Evolutionary conservation across 2,797 vertebrate species (phyloP).

Genomic region (Karalla daura): DNA sequence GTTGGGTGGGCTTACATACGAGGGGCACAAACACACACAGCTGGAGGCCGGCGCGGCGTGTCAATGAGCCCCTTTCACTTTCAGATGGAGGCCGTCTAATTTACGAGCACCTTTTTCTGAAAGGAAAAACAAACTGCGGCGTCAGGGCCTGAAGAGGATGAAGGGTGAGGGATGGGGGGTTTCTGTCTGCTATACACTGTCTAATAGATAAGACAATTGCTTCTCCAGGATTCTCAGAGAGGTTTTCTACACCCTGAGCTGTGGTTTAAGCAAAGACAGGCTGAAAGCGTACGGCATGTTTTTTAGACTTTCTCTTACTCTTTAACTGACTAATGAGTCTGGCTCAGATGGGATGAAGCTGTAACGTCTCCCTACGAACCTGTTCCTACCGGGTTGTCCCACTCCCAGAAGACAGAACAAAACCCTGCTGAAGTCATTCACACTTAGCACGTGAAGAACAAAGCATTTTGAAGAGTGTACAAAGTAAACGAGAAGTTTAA

Average conservation of each 20-base stretch:
- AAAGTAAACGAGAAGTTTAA: too few species aligned
- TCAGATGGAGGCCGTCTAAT: constrained; percentile 11
- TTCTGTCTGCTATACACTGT: not conserved
- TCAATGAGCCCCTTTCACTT: constrained; percentile 40
- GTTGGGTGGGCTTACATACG: constrained; percentile 37
- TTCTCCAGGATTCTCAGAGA: too few species aligned
- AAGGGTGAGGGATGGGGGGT: too few species aligned
- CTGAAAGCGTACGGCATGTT: not conserved
- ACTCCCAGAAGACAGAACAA: too few species aligned
- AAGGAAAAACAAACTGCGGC: constrained; percentile 25
- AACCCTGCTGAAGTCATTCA: too few species aligned
- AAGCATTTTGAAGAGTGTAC: too few species aligned
- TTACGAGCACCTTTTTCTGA: constrained; percentile 33
- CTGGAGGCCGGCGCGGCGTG: constrained; percentile 14
- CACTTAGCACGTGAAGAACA: too few species aligned
- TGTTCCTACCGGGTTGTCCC: not conserved
- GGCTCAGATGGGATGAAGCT: constrained; percentile 10
- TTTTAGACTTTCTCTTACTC: constrained; percentile 14
- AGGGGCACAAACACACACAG: constrained; percentile 33
- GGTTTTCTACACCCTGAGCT: not conserved
- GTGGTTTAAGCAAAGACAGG: not conserved
- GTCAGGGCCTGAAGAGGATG: too few species aligned
- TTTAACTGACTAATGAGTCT: constrained; percentile 16
- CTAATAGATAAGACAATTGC: not conserved
- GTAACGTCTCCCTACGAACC: constrained; percentile 1